Percentiles rank a stretch among this genome's conserved stretches.
These are phyloP conservation scores for Potorous gilbertii DNA, from an alignment of 2,797 vertebrate genomes.

Conservation along the genomic window DNA sequence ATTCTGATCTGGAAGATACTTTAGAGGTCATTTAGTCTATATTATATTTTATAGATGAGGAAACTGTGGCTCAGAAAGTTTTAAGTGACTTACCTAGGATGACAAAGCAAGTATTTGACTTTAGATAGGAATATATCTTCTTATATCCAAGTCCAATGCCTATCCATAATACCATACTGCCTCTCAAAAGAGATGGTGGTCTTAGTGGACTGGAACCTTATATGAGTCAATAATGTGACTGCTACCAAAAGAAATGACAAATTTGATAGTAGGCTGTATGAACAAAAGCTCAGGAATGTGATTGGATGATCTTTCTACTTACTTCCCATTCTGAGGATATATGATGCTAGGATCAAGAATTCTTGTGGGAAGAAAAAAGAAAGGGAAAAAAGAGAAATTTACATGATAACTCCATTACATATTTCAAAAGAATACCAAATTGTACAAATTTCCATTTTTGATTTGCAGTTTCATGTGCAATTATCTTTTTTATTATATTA, in stretches of 20 bases:
- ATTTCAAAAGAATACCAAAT: not conserved
- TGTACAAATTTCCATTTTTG: not conserved
- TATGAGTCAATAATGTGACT: not conserved
- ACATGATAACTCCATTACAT: not conserved
- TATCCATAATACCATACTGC: not conserved
- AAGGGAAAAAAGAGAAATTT: not conserved
- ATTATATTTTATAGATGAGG: not conserved
- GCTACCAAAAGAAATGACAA: not conserved
- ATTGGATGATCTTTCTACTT: not conserved
- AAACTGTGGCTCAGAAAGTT: not conserved
- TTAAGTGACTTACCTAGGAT: not conserved
- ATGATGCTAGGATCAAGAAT: not conserved
- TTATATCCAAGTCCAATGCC: not conserved
- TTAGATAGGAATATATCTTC: not conserved
- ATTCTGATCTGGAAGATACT: not conserved
- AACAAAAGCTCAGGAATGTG: not conserved
- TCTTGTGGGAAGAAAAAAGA: not conserved
- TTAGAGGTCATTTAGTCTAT: not conserved
- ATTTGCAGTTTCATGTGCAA: not conserved
- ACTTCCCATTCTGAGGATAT: not conserved
- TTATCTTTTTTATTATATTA: not conserved
- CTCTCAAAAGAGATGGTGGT: not conserved
- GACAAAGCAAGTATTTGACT: not conserved
- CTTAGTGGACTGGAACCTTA: not conserved
- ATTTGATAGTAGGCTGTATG: not conserved